These are phyloP conservation scores for Xiphorhynchus elegans DNA, from an alignment of 2,113 vertebrate species.

Conservation along the genomic window DNA sequence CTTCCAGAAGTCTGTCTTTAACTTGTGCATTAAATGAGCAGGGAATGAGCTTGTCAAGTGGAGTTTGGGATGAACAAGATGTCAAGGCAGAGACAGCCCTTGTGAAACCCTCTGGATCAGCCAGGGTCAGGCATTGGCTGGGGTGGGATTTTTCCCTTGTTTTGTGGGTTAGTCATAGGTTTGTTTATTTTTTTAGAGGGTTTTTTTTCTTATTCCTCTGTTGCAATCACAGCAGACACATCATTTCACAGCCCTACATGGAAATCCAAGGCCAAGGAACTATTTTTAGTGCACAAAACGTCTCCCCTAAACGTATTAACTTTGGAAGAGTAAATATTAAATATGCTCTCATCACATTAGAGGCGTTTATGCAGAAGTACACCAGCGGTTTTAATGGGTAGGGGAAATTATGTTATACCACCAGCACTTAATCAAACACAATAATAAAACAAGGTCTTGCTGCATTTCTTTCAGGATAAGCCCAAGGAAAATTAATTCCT, in stretches of 20 bases:
- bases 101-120: neutral
- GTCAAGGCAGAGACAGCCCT: neutral
- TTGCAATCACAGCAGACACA: conserved; percentile 36
- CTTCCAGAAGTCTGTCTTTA: neutral
- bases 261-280: conserved; percentile 31
- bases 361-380: neutral
- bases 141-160: neutral
- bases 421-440: conserved; percentile 26
- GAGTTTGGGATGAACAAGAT: neutral
- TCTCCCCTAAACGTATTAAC: conserved; percentile 37
- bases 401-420: neutral
- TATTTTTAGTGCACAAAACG: conserved; percentile 50
- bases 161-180: conserved; percentile 19
- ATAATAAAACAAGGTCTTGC: neutral
- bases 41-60: neutral
- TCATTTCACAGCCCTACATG: conserved; percentile 59
- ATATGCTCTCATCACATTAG: neutral
- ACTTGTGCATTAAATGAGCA: neutral
- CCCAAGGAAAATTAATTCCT: conserved; percentile 18
- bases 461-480: neutral
- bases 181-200: conserved; percentile 18
- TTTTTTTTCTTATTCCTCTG: neutral
- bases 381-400: neutral
- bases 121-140: neutral
- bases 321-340: conserved; percentile 47